These are phyloP conservation scores for Bucorvus abyssinicus DNA, from an alignment of 2,797 vertebrate genomes.

Conservation along the genomic window DNA sequence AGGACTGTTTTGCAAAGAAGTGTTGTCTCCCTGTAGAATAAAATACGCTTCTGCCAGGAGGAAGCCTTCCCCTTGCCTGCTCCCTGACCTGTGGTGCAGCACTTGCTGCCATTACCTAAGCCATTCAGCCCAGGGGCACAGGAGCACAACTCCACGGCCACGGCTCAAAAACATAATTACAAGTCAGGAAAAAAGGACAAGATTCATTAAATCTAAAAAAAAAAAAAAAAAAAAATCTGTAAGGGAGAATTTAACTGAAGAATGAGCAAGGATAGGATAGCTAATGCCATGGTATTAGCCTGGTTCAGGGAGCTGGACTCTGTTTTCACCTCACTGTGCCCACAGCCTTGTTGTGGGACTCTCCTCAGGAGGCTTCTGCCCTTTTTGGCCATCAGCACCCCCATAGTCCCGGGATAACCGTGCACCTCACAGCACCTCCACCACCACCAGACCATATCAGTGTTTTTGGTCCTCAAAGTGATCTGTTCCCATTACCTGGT, in stretches of 20 bases:
- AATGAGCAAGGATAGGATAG: neutral
- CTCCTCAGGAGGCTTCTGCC: neutral
- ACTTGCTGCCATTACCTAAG: neutral
- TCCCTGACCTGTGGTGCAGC: neutral
- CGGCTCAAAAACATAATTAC: neutral
- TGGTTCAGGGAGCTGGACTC: neutral
- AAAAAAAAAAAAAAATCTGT: neutral
- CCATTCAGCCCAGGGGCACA: neutral
- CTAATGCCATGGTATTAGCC: neutral
- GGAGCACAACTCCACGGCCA: neutral
- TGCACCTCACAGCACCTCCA: neutral
- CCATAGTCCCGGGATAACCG: fast-evolving
- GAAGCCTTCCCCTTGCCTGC: neutral
- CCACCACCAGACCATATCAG: fast-evolving
- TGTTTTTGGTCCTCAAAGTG: fast-evolving
- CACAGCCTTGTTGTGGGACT: fast-evolving
- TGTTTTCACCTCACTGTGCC: fast-evolving
- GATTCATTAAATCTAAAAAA: neutral
- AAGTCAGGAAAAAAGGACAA: neutral
- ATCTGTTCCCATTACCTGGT: neutral
- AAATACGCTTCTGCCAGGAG: neutral
- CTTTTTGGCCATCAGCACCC: neutral
- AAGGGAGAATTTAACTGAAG: neutral
- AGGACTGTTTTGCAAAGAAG: conserved; percentile 70
- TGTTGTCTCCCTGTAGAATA: conserved; percentile 16